phyloP scores from a whole-genome alignment of 2,797 vertebrate species.

The Acanthiza pusilla region DNA sequence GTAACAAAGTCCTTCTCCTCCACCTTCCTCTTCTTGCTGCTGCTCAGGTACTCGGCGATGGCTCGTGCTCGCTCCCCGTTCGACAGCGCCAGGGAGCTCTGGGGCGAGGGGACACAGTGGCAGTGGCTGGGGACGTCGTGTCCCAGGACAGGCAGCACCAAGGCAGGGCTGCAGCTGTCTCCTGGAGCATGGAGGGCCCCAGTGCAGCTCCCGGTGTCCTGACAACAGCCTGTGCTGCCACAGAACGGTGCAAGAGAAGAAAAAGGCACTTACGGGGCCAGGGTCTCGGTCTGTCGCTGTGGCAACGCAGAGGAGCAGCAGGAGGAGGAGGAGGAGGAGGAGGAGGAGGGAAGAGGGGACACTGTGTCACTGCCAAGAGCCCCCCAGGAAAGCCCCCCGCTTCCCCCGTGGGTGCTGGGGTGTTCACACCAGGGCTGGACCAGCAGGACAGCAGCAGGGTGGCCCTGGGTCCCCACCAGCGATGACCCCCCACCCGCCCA shows the following conservation, averaged over 20 bases:
- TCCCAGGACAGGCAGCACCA: neutral
- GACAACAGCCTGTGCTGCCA: neutral
- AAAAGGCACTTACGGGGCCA: constrained; percentile 83
- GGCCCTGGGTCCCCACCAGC: neutral
- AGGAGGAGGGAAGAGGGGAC: constrained; percentile 7
- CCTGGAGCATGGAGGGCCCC: neutral
- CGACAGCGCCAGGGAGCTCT: constrained; percentile 83
- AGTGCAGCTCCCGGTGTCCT: neutral
- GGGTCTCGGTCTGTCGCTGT: constrained; percentile 84
- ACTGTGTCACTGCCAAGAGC: neutral
- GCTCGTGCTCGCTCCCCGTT: constrained; percentile 86
- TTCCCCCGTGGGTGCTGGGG: neutral
- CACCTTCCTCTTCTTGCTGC: constrained; percentile 89
- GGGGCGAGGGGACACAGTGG: neutral
- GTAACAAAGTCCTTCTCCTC: constrained; percentile 90
- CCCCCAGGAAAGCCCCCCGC: neutral
- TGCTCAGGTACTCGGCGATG: constrained; percentile 86
- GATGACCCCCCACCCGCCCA: neutral
- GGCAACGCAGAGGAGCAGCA: constrained; percentile 47
- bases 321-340: neutral
- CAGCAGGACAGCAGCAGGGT: neutral
- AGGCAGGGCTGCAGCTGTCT: rapidly evolving
- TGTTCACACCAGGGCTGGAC: neutral
- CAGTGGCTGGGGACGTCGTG: neutral
- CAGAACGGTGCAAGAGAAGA: neutral